phyloP scores from a whole-genome alignment of 92 coral and sea anemone genomes.

The Phenganax marumi region DNA sequence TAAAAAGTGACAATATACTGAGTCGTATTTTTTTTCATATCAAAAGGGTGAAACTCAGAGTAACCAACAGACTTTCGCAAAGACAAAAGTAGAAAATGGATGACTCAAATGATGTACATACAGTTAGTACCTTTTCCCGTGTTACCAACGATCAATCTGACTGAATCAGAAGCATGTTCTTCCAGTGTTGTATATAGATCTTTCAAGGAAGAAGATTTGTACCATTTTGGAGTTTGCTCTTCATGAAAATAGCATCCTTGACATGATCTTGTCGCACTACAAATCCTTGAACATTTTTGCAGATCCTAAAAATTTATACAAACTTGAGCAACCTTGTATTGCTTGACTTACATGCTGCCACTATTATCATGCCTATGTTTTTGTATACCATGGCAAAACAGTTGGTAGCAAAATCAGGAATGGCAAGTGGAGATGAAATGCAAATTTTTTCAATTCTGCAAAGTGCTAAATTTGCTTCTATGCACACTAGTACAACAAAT shows the following conservation, averaged over 20 bases:
- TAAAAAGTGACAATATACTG: too few relatives aligned
- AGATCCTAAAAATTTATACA: slow-evolving; percentile 53
- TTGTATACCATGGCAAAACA: neutral
- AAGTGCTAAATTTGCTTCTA: too few relatives aligned
- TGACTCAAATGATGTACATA: neutral
- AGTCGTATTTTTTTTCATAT: too few relatives aligned
- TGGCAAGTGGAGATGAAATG: too few relatives aligned
- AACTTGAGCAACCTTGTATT: too few relatives aligned
- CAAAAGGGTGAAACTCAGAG: too few relatives aligned
- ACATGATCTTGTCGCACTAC: slow-evolving; percentile 39
- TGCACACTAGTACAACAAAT: too few relatives aligned
- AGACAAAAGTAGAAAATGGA: neutral
- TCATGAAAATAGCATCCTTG: slow-evolving; percentile 23
- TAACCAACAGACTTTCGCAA: too few relatives aligned
- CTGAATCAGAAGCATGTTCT: slow-evolving; percentile 54
- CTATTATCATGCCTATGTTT: neutral
- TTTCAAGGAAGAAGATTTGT: slow-evolving; percentile 61
- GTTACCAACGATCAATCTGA: slow-evolving; percentile 78
- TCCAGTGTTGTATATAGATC: slow-evolving; percentile 70
- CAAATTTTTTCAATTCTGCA: too few relatives aligned
- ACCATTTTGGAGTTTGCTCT: slow-evolving; percentile 57
- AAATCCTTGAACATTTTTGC: slow-evolving; percentile 44
- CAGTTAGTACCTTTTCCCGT: slow-evolving; percentile 72
- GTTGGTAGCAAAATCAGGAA: too few relatives aligned
- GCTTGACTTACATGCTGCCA: too few relatives aligned